Conservation (phyloP, 2,113 vertebrate species). For the Burhinus bistriatus region DNA sequence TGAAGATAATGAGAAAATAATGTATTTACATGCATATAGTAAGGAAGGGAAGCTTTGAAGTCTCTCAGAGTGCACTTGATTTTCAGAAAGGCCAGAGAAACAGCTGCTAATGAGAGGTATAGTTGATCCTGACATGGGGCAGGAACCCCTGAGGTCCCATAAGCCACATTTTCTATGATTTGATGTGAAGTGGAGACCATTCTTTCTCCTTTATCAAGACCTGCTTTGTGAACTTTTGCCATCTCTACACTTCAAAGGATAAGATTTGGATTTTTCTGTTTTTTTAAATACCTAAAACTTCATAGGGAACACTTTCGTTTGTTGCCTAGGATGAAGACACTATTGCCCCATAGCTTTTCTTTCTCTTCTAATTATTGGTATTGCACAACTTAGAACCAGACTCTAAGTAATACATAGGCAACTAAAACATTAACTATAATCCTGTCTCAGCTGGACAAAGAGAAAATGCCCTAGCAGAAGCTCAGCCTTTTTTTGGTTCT, state of each 20-base stretch:
- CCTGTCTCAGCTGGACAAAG: not conserved
- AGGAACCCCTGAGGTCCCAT: not conserved
- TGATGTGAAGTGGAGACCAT: not conserved
- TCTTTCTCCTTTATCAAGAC: not conserved
- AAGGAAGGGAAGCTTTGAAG: not conserved
- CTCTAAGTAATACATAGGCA: not conserved
- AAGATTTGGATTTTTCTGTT: not conserved
- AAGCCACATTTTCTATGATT: not conserved
- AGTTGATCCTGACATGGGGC: not conserved
- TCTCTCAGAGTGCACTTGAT: not conserved
- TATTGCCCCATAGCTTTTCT: not conserved
- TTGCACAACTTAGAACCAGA: not conserved
- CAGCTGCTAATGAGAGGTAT: not conserved
- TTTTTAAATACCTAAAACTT: not conserved
- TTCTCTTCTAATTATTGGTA: not conserved
- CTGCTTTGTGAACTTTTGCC: not conserved
- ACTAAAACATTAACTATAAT: not conserved
- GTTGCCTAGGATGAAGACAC: not conserved
- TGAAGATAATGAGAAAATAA: slow-evolving; percentile 1
- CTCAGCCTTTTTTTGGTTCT: not conserved
- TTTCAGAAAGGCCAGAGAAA: not conserved
- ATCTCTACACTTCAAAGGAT: not conserved
- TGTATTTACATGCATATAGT: not conserved
- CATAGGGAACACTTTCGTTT: not conserved
- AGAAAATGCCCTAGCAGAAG: not conserved